Evolutionary conservation across 37 sponge, comb jelly and placozoan genomes (phyloP).

Genomic region (Lycopodina hypogea): DNA sequence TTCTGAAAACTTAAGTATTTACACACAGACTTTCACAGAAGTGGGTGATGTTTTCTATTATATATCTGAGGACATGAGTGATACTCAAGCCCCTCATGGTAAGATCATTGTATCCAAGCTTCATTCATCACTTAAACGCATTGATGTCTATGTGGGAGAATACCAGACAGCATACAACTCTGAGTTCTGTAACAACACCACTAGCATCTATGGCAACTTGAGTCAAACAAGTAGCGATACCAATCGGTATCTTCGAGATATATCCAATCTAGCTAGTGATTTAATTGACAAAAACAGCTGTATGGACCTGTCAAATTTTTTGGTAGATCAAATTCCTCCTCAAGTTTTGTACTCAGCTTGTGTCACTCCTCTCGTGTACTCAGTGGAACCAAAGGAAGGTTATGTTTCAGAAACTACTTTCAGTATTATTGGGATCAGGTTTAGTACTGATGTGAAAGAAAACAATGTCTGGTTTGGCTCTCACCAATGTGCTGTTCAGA

Average conservation of each 20-base stretch:
- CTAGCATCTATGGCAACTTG: too few species aligned
- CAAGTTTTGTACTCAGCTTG: constrained; percentile 8
- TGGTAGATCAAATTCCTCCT: too few species aligned
- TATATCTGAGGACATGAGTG: background rate
- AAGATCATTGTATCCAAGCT: background rate
- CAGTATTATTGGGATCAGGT: constrained; percentile 29
- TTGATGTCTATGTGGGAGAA: background rate
- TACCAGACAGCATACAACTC: background rate
- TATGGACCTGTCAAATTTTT: background rate
- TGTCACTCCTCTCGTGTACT: constrained; percentile 37
- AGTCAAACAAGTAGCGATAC: too few species aligned
- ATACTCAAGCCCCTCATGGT: background rate
- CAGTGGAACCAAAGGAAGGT: constrained; percentile 16
- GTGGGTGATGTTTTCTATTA: too few species aligned
- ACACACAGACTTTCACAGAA: too few species aligned
- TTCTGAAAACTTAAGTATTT: too few species aligned
- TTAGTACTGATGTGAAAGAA: background rate
- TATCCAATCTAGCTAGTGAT: background rate
- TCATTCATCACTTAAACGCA: background rate
- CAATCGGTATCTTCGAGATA: too few species aligned
- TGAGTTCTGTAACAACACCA: background rate
- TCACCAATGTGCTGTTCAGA: constrained; percentile 12
- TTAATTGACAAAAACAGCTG: background rate
- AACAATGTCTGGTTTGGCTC: constrained; percentile 32
- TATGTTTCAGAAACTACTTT: constrained; percentile 3